Percentiles rank a stretch among this genome's conserved stretches.
phyloP scores from a whole-genome alignment of 2,888 invertebrate genomes.

The Dolomedes plantarius region DNA sequence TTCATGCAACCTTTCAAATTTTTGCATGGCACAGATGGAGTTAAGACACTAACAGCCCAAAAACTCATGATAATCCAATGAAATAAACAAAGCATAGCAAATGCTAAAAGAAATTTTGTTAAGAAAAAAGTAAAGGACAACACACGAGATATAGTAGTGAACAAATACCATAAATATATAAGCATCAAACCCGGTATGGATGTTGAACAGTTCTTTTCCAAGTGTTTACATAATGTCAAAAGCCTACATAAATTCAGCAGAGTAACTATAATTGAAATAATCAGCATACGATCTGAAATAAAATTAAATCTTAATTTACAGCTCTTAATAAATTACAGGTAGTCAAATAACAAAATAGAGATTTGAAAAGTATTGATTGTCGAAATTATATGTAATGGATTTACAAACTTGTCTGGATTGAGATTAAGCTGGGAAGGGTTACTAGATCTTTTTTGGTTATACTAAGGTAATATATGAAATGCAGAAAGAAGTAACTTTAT shows the following conservation, averaged over 20 bases:
- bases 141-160: conserved; percentile 80
- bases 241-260: conserved; percentile 49
- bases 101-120: conserved; percentile 72
- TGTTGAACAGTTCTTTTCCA: conserved; percentile 54
- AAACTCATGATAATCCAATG: conserved; percentile 66
- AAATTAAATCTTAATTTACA: no score
- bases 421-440: no score
- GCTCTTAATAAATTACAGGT: no score
- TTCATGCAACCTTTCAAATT: conserved; percentile 26
- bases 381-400: no score
- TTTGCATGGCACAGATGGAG: conserved; percentile 38
- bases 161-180: conserved; percentile 90
- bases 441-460: no score
- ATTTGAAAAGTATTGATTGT: no score
- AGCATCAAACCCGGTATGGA: conserved; percentile 83
- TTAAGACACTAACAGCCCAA: conserved; percentile 57
- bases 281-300: conserved; percentile 46
- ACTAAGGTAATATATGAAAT: no score
- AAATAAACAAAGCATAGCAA: conserved; percentile 57
- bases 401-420: no score
- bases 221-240: conserved; percentile 51
- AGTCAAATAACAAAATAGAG: background rate
- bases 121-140: conserved; percentile 77
- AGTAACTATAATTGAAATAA: conserved; percentile 36
- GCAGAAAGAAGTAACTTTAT: no score